These are phyloP conservation scores for Leptoclinus maculatus DNA, from an alignment of 2,797 vertebrate species.

Conservation along the genomic window DNA sequence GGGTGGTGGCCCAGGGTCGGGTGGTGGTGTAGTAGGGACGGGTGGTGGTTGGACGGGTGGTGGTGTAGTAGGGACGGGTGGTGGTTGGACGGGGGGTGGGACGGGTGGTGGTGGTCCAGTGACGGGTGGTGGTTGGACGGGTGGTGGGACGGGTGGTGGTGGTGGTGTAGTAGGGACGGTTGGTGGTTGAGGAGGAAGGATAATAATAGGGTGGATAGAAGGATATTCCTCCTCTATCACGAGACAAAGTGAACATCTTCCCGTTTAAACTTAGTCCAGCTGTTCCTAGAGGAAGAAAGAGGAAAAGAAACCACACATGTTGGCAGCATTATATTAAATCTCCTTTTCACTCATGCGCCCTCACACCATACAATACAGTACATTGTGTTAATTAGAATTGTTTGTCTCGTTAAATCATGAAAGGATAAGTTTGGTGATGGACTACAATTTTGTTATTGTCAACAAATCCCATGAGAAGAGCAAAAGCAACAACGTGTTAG, in stretches of 20 bases:
- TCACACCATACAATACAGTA: background rate
- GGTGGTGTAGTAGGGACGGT: background rate
- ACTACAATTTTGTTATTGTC: no score
- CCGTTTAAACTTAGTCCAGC: constrained; percentile 9
- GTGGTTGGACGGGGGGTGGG: background rate
- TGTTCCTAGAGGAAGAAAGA: constrained; percentile 27
- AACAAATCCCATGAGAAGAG: no score
- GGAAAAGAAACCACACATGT: background rate
- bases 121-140: no score
- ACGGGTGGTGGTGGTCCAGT: background rate
- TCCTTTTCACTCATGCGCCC: background rate
- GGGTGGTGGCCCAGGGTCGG: background rate
- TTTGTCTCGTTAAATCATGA: no score
- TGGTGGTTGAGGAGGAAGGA: accelerated
- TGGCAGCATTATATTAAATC: background rate
- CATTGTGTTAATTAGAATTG: background rate
- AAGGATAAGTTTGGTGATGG: no score
- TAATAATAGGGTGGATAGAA: constrained; percentile 24
- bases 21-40: background rate
- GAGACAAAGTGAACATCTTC: constrained; percentile 68
- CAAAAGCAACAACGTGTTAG: no score
- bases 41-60: background rate
- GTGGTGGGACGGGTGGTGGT: background rate
- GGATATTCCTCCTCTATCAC: background rate
- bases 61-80: no score